These are phyloP conservation scores for Oreotrochilus melanogaster DNA, from an alignment of 2,113 vertebrate species.

Conservation along the genomic window DNA sequence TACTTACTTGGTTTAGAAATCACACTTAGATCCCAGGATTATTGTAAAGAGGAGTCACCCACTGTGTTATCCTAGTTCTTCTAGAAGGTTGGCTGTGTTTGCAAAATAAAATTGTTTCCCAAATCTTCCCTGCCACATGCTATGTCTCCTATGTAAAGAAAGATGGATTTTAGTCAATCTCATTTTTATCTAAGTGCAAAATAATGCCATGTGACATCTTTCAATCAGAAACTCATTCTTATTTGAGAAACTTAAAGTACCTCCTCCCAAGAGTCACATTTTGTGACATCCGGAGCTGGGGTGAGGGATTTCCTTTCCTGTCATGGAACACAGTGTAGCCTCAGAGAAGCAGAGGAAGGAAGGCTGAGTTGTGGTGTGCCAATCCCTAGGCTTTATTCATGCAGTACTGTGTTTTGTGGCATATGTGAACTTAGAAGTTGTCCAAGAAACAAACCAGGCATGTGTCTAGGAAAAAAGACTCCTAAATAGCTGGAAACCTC, in stretches of 20 bases:
- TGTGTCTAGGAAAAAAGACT: not conserved
- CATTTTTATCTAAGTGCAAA: not conserved
- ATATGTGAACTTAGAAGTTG: not conserved
- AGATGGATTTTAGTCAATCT: not conserved
- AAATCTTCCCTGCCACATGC: accelerated
- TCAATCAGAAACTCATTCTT: not conserved
- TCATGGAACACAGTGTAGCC: not conserved
- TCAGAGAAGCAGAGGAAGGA: not conserved
- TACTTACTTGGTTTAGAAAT: not conserved
- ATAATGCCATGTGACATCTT: not conserved
- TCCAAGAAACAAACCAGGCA: not conserved
- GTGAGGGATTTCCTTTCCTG: accelerated
- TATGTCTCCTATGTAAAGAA: not conserved
- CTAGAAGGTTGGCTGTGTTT: not conserved
- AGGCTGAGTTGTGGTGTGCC: accelerated
- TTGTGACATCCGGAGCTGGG: not conserved
- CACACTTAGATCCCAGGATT: not conserved
- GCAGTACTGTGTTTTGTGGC: not conserved
- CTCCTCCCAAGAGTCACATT: not conserved
- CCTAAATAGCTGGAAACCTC: not conserved
- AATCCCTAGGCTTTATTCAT: accelerated
- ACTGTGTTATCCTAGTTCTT: not conserved
- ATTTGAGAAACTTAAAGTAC: not conserved
- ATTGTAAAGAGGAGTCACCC: not conserved
- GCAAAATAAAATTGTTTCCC: not conserved